Conservation (phyloP, 30 jellyfish, hydroid and myxozoan species). For the Turritopsis dohrnii region DNA sequence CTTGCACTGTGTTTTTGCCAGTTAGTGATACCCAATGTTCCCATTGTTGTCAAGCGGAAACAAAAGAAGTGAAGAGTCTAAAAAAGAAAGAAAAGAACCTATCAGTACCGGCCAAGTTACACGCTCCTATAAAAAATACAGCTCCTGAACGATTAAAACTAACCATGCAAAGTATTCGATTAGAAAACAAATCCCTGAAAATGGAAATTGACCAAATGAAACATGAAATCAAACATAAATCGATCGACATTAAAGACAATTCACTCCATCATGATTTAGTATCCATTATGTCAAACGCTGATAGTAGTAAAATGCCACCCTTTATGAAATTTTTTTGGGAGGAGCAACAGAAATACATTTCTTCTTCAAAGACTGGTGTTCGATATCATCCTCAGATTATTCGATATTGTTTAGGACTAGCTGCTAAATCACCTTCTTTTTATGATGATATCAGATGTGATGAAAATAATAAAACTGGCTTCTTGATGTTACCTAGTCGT, state of each 20-base stretch:
- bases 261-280: constrained; percentile 12
- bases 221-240: neutral
- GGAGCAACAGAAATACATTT: constrained; percentile 12
- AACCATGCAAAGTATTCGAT: neutral
- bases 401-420: constrained; percentile 35
- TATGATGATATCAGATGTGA: constrained; percentile 33
- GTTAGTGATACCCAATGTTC: neutral
- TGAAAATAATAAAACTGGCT: constrained; percentile 33
- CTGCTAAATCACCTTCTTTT: too few relatives aligned
- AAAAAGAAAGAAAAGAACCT: neutral
- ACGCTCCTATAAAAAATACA: neutral
- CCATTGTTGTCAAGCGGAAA: neutral
- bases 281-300: constrained; percentile 15
- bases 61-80: neutral
- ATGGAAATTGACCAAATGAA: neutral
- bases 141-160: neutral
- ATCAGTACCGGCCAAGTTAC: neutral
- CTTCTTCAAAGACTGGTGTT: constrained; percentile 16
- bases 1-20: neutral
- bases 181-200: neutral
- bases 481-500: constrained; percentile 42
- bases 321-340: constrained; percentile 35
- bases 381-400: constrained; percentile 45
- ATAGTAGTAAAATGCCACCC: constrained; percentile 24
- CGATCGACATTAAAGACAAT: neutral